phyloP scores from a whole-genome alignment of 1,140 invertebrate species.

The Dendrolimus punctatus region DNA sequence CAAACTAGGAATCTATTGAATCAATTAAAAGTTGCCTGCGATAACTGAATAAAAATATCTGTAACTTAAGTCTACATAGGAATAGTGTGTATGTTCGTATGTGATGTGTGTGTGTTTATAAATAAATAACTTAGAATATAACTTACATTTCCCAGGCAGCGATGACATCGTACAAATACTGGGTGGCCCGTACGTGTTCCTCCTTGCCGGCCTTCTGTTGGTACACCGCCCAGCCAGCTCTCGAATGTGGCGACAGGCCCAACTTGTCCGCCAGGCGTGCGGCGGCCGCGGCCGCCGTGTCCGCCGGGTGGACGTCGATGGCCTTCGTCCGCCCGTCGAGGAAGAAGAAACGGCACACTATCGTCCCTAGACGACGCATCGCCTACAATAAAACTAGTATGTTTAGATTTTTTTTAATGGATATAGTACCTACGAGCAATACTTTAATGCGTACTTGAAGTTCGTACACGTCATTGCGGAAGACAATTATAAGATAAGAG shows the following conservation, averaged over 20 bases:
- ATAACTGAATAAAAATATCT: too few relatives aligned
- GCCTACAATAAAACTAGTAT: constrained; percentile 71
- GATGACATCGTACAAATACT: constrained; percentile 95
- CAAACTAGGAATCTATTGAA: too few relatives aligned
- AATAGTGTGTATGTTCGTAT: too few relatives aligned
- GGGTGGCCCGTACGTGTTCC: constrained; percentile 93
- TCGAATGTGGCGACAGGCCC: constrained; percentile 77
- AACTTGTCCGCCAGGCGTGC: constrained; percentile 92
- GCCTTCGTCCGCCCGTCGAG: constrained; percentile 96
- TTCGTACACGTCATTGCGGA: too few relatives aligned
- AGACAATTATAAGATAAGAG: not conserved
- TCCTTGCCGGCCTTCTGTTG: constrained; percentile 88
- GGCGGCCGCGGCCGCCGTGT: constrained; percentile 93
- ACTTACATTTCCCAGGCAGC: constrained; percentile 82
- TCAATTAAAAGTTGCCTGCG: too few relatives aligned
- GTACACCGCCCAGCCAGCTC: constrained; percentile 96
- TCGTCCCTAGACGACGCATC: constrained; percentile 91
- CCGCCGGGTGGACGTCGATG: constrained; percentile 94
- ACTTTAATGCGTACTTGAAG: too few relatives aligned
- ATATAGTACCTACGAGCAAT: too few relatives aligned
- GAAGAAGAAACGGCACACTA: constrained; percentile 96
- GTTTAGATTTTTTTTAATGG: too few relatives aligned
- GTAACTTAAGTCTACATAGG: too few relatives aligned
- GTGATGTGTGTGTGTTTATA: too few relatives aligned
- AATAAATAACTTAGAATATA: too few relatives aligned